Evolutionary conservation across 2,797 vertebrate genomes (phyloP).

Genomic region (Dallia pectoralis): DNA sequence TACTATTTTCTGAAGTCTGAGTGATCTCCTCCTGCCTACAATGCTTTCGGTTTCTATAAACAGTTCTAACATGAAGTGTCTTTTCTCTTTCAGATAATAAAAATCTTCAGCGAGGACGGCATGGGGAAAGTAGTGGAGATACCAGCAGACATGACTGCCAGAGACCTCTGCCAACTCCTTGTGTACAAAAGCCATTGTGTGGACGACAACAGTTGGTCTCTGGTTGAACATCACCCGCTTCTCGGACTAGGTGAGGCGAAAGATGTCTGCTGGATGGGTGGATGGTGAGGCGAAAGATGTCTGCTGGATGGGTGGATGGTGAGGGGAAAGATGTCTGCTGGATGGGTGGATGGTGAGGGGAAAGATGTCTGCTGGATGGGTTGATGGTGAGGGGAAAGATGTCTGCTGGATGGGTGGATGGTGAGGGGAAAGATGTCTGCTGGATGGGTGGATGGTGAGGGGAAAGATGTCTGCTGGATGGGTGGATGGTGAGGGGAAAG

Average conservation of each 20-base stretch:
- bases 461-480: no score
- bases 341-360: no score
- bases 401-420: no score
- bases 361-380: not conserved
- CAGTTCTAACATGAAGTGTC: not conserved
- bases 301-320: no score
- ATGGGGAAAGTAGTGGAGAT: slow-evolving; percentile 95
- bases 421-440: no score
- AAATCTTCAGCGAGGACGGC: slow-evolving; percentile 96
- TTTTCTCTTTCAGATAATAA: slow-evolving; percentile 84
- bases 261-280: not conserved
- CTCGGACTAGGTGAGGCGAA: slow-evolving; percentile 88
- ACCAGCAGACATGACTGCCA: slow-evolving; percentile 91
- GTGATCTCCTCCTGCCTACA: not conserved
- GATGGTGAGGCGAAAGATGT: slow-evolving; percentile 76
- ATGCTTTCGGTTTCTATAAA: not conserved
- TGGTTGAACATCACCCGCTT: slow-evolving; percentile 95
- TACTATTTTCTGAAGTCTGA: not conserved
- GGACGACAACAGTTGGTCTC: slow-evolving; percentile 97
- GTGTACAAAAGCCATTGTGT: slow-evolving; percentile 97
- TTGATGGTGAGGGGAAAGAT: no score
- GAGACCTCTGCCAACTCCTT: slow-evolving; percentile 96
- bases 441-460: no score
- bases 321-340: slow-evolving; percentile 50
- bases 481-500: no score